phyloP scores from a whole-genome alignment of 2,113 vertebrate species.

The Macaca mulatta region DNA sequence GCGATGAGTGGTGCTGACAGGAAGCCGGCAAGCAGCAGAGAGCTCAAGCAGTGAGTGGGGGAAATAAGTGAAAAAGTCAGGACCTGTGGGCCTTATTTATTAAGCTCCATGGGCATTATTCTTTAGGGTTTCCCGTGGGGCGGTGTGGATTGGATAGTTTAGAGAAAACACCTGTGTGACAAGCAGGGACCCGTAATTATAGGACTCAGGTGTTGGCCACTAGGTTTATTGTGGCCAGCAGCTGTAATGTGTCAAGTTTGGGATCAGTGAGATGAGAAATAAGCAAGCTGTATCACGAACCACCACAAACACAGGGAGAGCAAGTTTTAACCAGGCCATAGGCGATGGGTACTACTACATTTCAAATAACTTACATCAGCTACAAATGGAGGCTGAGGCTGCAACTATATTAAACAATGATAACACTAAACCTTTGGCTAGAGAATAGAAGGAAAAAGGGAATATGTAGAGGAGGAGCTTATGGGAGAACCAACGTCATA shows the following conservation, averaged over 20 bases:
- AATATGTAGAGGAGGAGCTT: not conserved
- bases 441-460: not conserved
- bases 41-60: not conserved
- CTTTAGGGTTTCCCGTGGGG: not conserved
- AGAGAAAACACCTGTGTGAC: not conserved
- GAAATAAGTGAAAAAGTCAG: not conserved
- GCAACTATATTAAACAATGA: not conserved
- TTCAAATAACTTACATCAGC: not conserved
- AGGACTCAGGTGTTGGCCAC: not conserved
- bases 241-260: not conserved
- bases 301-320: not conserved
- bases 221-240: not conserved
- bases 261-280: not conserved
- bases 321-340: not conserved
- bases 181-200: not conserved
- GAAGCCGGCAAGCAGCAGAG: not conserved
- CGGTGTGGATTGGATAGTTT: not conserved
- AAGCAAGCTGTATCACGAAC: not conserved
- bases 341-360: too few species aligned
- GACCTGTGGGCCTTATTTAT: not conserved
- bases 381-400: not conserved
- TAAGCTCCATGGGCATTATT: not conserved
- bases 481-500: not conserved
- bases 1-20: rapidly evolving
- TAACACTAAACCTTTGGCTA: not conserved